Conservation (phyloP, 2,113 vertebrate genomes). For the Mobula birostris region DNA sequence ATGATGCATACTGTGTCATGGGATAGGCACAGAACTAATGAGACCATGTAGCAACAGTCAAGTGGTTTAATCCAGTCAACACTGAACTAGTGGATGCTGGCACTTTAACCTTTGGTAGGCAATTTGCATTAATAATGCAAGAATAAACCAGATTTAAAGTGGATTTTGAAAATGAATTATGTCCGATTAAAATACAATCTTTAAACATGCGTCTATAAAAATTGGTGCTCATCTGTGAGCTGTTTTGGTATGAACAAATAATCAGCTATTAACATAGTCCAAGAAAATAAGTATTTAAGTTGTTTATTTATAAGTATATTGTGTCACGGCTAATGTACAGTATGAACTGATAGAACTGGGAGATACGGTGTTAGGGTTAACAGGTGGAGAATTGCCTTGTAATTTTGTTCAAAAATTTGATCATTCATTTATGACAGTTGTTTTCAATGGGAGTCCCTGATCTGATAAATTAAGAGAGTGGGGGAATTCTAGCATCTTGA, state of each 20-base stretch:
- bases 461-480: neutral
- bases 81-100: neutral
- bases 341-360: neutral
- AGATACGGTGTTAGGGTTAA: neutral
- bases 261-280: neutral
- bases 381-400: neutral
- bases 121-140: neutral
- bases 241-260: neutral
- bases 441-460: neutral
- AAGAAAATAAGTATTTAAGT: neutral
- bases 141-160: neutral
- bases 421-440: neutral
- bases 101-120: neutral
- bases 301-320: neutral
- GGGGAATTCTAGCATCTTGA: neutral
- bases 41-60: neutral
- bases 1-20: neutral
- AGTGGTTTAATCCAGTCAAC: slow-evolving; percentile 1
- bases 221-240: neutral
- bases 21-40: neutral
- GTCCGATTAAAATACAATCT: neutral
- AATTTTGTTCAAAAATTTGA: slow-evolving; percentile 9
- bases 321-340: neutral
- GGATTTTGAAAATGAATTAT: neutral
- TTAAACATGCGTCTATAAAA: neutral